Evolutionary conservation across 2,113 vertebrate genomes (phyloP).

Genomic region (Crotalus helleri): DNA sequence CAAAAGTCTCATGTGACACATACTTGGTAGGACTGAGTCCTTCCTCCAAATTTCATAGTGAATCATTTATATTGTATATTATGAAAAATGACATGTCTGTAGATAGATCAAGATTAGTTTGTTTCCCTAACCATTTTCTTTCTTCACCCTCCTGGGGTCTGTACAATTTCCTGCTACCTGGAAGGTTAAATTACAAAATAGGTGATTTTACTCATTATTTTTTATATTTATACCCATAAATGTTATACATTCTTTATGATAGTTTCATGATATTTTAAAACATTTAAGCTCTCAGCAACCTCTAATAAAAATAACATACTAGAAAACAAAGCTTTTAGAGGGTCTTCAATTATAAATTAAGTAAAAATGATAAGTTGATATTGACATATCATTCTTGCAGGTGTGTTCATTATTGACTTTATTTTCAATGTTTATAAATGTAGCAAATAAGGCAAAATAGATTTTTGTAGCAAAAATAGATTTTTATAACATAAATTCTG

Average conservation of each 20-base stretch:
- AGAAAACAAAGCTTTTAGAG: conserved; percentile 49
- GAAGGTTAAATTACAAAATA: conserved; percentile 34
- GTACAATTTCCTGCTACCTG: conserved; percentile 52
- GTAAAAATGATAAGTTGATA: conserved; percentile 36
- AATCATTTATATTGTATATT: conserved; percentile 42
- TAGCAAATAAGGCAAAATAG: conserved; percentile 41
- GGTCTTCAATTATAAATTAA: conserved; percentile 52
- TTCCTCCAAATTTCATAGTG: conserved; percentile 36
- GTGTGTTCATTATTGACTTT: conserved; percentile 38
- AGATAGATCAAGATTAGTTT: conserved; percentile 44
- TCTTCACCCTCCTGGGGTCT: conserved; percentile 15
- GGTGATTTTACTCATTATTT: conserved; percentile 52
- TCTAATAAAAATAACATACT: conserved; percentile 39
- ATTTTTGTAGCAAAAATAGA: conserved; percentile 47
- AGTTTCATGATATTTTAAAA: conserved; percentile 55
- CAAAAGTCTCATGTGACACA: conserved; percentile 25
- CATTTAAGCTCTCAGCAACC: conserved; percentile 51
- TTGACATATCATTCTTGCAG: conserved; percentile 39
- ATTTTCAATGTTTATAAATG: conserved; percentile 51
- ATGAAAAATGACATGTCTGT: conserved; percentile 39
- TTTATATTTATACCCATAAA: not conserved
- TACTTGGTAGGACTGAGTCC: conserved; percentile 20
- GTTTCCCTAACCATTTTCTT: conserved; percentile 11
- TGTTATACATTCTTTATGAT: conserved; percentile 42
- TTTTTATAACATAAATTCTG: conserved; percentile 45